A percentile compares a stretch with the other conserved stretches of the same genome.
Evolutionary conservation across 2,888 invertebrate genomes (phyloP).

Genomic region (Digitonthophagus gazella): DNA sequence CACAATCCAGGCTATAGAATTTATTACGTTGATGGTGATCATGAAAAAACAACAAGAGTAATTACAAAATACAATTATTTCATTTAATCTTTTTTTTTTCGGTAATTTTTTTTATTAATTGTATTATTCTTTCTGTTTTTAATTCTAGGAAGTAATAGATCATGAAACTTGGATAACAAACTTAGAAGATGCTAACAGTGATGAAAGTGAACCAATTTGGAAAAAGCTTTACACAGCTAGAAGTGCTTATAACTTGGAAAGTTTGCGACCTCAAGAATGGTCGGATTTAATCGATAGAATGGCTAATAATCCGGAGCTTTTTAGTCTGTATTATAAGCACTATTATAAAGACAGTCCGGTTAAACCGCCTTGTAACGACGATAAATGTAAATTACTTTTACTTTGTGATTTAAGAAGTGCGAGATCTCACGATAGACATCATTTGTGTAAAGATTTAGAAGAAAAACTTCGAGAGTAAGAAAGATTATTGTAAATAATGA

Average conservation of each 20-base stretch:
- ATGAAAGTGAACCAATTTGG: constrained; percentile 67
- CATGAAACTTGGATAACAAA: constrained; percentile 96
- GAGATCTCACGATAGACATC: constrained; percentile 77
- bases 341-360: constrained; percentile 87
- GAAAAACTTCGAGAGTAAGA: constrained; percentile 45
- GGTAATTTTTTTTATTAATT: background rate
- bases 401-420: constrained; percentile 85
- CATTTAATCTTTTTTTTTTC: background rate
- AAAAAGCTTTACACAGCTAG: constrained; percentile 81
- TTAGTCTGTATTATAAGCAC: constrained; percentile 68
- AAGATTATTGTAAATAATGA: background rate
- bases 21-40: constrained; percentile 92
- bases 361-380: constrained; percentile 68
- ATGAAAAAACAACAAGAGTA: constrained; percentile 75
- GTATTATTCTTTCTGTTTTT: constrained; percentile 15
- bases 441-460: constrained; percentile 77
- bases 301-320: constrained; percentile 77
- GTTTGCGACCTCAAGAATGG: constrained; percentile 86
- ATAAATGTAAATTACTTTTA: constrained; percentile 78
- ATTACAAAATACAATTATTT: constrained; percentile 41
- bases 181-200: constrained; percentile 84
- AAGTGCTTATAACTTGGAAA: constrained; percentile 78
- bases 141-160: constrained; percentile 78
- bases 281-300: constrained; percentile 81
- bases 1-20: constrained; percentile 94